Evolutionary conservation across 2,113 vertebrate species (phyloP).

Genomic region (Melanostigma gelatinosum): DNA sequence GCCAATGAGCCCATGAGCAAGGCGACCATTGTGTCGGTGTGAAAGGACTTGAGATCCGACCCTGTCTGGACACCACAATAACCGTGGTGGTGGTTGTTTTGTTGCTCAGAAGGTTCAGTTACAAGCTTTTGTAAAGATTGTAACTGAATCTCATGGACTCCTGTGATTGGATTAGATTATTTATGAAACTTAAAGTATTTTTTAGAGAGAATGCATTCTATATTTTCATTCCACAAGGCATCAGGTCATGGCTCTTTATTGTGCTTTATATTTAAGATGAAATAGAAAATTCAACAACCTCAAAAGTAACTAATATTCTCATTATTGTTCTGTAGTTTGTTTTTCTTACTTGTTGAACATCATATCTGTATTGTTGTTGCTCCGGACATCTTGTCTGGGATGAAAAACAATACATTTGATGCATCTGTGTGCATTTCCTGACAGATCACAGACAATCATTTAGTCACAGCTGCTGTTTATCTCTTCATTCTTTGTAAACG

Average conservation of each 20-base stretch:
- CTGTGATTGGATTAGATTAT: background rate
- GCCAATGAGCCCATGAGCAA: background rate
- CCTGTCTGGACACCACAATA: background rate
- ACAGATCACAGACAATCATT: background rate
- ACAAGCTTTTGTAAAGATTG: background rate
- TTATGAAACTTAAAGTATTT: background rate
- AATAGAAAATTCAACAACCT: background rate
- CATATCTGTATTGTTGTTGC: background rate
- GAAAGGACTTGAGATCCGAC: slow-evolving; percentile 10
- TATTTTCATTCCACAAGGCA: background rate
- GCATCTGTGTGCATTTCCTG: background rate
- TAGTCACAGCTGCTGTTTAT: background rate
- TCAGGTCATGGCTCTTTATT: background rate
- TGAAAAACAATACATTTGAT: background rate
- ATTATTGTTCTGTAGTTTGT: background rate
- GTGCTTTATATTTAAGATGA: no score
- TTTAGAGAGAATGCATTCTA: background rate
- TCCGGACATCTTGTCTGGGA: background rate
- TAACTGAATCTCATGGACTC: background rate
- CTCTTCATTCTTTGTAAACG: background rate
- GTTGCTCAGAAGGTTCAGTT: background rate
- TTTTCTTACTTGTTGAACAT: background rate
- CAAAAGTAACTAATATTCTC: background rate
- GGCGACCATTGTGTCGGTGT: background rate
- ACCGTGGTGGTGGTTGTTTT: no score